Percentiles rank a stretch among this genome's conserved stretches.
phyloP scores from a whole-genome alignment of 2,888 invertebrate species.

The Cistogaster globosa region DNA sequence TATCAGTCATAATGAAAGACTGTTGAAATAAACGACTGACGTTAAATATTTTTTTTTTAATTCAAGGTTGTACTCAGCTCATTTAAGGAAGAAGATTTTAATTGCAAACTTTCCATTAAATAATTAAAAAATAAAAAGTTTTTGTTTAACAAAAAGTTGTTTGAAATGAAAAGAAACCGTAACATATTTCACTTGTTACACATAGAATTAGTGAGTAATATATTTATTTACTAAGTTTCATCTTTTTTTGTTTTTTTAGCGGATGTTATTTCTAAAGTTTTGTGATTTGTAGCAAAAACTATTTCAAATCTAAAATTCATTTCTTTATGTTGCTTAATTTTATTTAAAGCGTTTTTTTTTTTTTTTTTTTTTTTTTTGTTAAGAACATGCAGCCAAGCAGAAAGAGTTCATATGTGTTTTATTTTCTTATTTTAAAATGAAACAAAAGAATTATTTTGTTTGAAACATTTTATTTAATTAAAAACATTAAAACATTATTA shows the following conservation, averaged over 20 bases:
- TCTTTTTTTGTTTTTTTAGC: conserved; percentile 2
- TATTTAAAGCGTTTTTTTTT: conserved; percentile 18
- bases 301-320: conserved; percentile 5
- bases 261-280: conserved; percentile 56
- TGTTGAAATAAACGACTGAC: not conserved
- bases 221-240: not conserved
- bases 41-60: conserved; percentile 15
- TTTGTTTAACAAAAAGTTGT: not conserved
- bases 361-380: too few species aligned
- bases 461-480: conserved; percentile 49
- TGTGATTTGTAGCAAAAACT: conserved; percentile 32
- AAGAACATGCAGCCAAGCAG: conserved; percentile 54
- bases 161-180: not conserved
- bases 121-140: not conserved
- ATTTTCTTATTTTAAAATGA: not conserved
- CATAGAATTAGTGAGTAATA: conserved; percentile 13
- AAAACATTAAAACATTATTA: conserved; percentile 16
- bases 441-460: not conserved
- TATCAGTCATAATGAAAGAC: conserved; percentile 21
- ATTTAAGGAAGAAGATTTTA: conserved; percentile 36
- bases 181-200: conserved; percentile 8
- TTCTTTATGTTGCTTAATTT: conserved; percentile 31
- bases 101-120: conserved; percentile 47
- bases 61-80: conserved; percentile 41
- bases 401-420: conserved; percentile 41